Base-by-base conservation (phyloP, 2,888 invertebrate genomes). In the Thera obeliscata region DNA sequence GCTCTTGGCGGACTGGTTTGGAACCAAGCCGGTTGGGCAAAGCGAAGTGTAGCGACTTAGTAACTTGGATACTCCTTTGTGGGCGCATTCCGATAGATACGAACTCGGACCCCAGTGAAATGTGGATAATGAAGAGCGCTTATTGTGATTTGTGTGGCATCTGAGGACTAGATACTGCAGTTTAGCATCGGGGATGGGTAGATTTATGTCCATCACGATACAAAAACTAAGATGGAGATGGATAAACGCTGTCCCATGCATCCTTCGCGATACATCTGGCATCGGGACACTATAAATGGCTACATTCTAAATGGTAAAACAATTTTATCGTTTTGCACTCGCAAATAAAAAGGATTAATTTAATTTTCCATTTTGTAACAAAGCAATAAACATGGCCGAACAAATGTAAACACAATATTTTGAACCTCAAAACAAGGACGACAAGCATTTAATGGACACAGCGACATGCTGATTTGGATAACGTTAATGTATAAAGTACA, bases 21-120 rank as follows among this genome's bases (percentile, higher is more conserved):
- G 77, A 78, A 76, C 78, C 76, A 79, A 91, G 92, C 93, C 93
- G 92, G 93, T 92, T 86, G 87, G 81, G 78, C 87, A 86, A 90
- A 90, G 86, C 70, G 69, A 69, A 69, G 68, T 90, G 88, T 88
- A 90, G 88, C 89, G 89, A 85, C 86, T 87, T 85, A 86, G 85
- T 87, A 86, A 85, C 84, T 85, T 78, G 84, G 84, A 86, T 89
- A 89, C 86, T 83, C 87, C 89, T 91, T 90, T 89, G 91, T 88
- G 84, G 86, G 87, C 88, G 86, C 93, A 93, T 93, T 93, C 93
- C 93, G 87, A 91, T 90, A 91, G 90, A 87, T 87, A 87, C 88
- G 81, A 79, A 82, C 86, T 81, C 79, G 83, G 80, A 82, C 86
- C 81, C 79, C 81, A 81, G 84, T 88, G 89, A 90, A 90, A 91